Base-by-base conservation (phyloP, 2,888 invertebrate species). In the Bibio marci region DNA sequence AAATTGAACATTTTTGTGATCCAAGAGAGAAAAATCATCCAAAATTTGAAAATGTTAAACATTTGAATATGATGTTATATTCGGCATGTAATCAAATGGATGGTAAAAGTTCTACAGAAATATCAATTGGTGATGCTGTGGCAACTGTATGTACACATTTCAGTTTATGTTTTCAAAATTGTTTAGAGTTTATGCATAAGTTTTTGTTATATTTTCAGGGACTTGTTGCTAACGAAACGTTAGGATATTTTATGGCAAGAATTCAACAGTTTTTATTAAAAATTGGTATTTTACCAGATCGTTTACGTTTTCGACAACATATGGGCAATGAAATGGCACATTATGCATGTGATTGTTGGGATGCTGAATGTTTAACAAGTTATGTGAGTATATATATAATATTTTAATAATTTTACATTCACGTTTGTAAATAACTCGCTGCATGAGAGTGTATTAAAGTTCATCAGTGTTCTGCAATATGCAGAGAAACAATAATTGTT, bases 251-350 rank as follows among this genome's bases (percentile, higher is more conserved):
- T 58, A 88, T 99, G 79, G 92, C 87, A 1, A 71, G 95, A 50
- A 97, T 97, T 51, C 82, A 92, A 54, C 64, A 76, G 53, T 99
- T 92, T 59, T 64, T 99, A 52, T 53, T 80, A 34, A 81, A 79
- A 54, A 75, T 90, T 45, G 98, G 98, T 32, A 78, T 99, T 39
- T 83, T 91, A 52, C 67, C 80, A 0, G 72, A 74, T 35, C 79
- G 80, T 50, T 62, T 99, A 39, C 73, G 98, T 31, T 99, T 99
- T 65, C 76, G 98, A 25, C 98, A 99, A 57, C 98, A 99, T 57
- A 88, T 99, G 88, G 71, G 80, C 44, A 99, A 98, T 63, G 98
- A 99, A 66, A 99, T 99, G 98, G 98, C 98, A 46, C 98, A 99
- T 63, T 99, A 99, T 61, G 98, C 98, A 8, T 83, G 88, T 60